Evolutionary conservation across 35 echinoderm and acorn worm species (phyloP).

Genomic region (Apostichopus californicus): DNA sequence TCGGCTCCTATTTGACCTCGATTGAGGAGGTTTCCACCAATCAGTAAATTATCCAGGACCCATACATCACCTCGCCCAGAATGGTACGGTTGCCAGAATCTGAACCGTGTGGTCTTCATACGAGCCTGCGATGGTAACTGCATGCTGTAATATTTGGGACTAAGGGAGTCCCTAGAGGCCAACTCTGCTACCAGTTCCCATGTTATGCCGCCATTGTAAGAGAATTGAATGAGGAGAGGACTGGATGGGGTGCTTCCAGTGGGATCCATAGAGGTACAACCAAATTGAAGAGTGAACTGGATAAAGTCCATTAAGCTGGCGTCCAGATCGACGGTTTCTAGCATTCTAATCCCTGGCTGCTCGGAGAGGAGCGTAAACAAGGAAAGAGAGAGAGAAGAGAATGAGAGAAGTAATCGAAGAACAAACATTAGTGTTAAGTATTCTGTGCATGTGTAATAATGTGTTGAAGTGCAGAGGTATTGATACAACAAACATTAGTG

Average conservation of each 20-base stretch:
- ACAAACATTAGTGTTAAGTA: too few relatives aligned
- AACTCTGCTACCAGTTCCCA: constrained; percentile 82
- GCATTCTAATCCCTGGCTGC: constrained; percentile 80
- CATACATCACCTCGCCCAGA: constrained; percentile 53
- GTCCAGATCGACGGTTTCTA: constrained; percentile 69
- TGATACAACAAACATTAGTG: too few relatives aligned
- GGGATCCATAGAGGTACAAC: constrained; percentile 58
- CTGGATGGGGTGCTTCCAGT: constrained; percentile 2
- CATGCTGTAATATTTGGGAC: constrained; percentile 62
- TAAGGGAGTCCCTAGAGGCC: constrained; percentile 23
- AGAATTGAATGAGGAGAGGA: constrained; percentile 81
- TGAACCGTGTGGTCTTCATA: constrained; percentile 75
- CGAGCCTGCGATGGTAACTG: constrained; percentile 69
- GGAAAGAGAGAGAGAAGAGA: neutral
- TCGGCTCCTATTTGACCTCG: constrained; percentile 47
- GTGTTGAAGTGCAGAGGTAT: too few relatives aligned
- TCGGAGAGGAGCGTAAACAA: neutral
- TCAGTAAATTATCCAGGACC: constrained; percentile 80
- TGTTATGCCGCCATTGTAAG: constrained; percentile 88
- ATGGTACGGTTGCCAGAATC: constrained; percentile 90
- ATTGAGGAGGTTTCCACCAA: constrained; percentile 78
- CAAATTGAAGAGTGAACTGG: constrained; percentile 87
- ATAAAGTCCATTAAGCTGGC: constrained; percentile 87
- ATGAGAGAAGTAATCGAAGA: too few relatives aligned
- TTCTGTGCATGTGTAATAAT: too few relatives aligned